Conservation (phyloP, 2,888 invertebrate genomes). For the Julus scandinavius region DNA sequence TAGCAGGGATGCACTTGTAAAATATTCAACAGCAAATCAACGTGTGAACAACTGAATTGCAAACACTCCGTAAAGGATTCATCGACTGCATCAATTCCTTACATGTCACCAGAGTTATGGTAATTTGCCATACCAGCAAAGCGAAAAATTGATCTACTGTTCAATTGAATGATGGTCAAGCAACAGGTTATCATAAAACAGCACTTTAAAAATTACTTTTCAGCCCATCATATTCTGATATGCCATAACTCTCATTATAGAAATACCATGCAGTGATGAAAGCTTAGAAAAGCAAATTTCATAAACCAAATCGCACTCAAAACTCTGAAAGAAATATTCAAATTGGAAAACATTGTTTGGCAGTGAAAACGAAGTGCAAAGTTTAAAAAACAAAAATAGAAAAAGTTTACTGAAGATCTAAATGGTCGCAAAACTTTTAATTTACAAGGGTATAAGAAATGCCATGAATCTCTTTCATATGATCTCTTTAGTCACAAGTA, state of each 20-base stretch:
- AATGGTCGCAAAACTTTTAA: neutral
- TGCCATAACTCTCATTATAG: neutral
- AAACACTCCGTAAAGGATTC: neutral
- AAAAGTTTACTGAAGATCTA: neutral
- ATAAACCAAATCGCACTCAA: slow-evolving; percentile 6
- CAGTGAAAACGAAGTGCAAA: neutral
- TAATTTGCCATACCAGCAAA: neutral
- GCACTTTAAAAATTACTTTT: neutral
- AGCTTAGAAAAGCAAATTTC: neutral
- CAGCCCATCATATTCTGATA: neutral
- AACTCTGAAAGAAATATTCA: neutral
- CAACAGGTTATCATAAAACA: neutral
- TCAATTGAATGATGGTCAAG: neutral
- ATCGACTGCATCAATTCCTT: neutral
- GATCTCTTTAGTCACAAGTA: neutral
- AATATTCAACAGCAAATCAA: neutral
- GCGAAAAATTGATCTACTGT: too few relatives aligned
- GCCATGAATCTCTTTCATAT: neutral
- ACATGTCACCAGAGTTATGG: neutral
- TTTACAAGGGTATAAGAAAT: neutral
- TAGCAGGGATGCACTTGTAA: neutral
- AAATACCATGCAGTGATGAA: neutral
- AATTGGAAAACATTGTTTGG: neutral
- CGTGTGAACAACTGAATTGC: neutral
- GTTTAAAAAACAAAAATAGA: neutral